These are phyloP conservation scores for Scylla paramamosain DNA, from an alignment of 1,140 invertebrate genomes.

Conservation along the genomic window DNA sequence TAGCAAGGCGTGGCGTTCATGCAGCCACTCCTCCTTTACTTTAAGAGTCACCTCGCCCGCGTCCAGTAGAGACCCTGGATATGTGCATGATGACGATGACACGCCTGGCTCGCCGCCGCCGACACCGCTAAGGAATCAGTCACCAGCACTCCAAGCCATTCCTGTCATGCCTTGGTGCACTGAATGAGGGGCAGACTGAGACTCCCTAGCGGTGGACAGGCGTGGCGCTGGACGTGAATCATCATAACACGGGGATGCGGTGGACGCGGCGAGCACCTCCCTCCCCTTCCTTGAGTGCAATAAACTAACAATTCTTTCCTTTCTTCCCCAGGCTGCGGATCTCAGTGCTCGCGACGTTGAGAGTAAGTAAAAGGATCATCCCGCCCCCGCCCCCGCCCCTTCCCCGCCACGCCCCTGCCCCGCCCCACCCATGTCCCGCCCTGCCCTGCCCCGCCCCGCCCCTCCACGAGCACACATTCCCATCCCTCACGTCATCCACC, in stretches of 20 bases:
- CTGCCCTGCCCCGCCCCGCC: no score
- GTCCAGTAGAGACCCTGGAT: background rate
- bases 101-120: background rate
- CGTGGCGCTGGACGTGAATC: no score
- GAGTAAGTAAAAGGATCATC: slow-evolving; percentile 63
- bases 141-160: no score
- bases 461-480: background rate
- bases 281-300: background rate
- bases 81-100: background rate
- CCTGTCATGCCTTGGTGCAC: no score
- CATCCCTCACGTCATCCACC: background rate
- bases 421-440: background rate
- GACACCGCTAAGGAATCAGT: no score
- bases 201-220: no score
- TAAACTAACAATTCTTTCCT: slow-evolving; percentile 2
- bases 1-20: background rate
- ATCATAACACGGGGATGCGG: no score
- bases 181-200: no score
- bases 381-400: background rate
- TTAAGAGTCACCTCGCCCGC: background rate
- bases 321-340: slow-evolving; percentile 70
- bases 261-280: no score
- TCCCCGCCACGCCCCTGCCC: background rate
- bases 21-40: background rate
- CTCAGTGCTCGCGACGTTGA: slow-evolving; percentile 75